Base-by-base conservation (phyloP, 2,113 vertebrate genomes). In the Narcine bancroftii region DNA sequence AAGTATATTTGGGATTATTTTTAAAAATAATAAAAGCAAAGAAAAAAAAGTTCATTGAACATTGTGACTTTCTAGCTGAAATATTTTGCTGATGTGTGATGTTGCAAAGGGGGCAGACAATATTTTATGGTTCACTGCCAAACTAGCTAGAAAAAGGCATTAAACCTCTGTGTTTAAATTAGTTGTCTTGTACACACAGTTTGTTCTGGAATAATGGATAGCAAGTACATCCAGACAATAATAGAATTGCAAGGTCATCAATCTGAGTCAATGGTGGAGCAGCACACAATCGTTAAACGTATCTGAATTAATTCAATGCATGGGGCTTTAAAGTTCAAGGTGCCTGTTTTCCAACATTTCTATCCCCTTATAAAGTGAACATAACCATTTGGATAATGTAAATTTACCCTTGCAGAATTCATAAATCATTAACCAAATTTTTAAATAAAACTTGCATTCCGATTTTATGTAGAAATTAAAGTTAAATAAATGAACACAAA, bases 171-270 rank as follows among this genome's bases (percentile, higher is more conserved):
- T 92, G 53, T 63, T 92, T 2, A 92, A 92, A 92, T 73, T 92
- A 39, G 92, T 92, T 91, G 65, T 77, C 92, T 89, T 92, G 92
- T 75, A 94, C 95, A 95, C 94, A 92, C 94, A 92, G 39, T 69
- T 42, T 69, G 63, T 91, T 69, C 89, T 93, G 93, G 93, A 93
- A 93, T 93, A 94, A 93, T 93, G 60, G 94, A 93, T 94, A 92
- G 92, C 94, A 94, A 94, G 93, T 93, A 93, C 93, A 93, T 93
- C 93, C 92, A 93, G 93, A 96, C 95, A 96, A 96, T 95, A 47
- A 94, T 93, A 94, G 92, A n/a, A 93, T 15, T 91, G 24, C 94
- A 93, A 95, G 94, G 79, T 96, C 96, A 96, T 96, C 95, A 96
- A 95, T 94, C 95, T 96, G 95, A 95, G 93, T 36, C 93, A 93